These are phyloP conservation scores for Crenuchus spilurus DNA, from an alignment of 2,797 vertebrate genomes.

Conservation along the genomic window DNA sequence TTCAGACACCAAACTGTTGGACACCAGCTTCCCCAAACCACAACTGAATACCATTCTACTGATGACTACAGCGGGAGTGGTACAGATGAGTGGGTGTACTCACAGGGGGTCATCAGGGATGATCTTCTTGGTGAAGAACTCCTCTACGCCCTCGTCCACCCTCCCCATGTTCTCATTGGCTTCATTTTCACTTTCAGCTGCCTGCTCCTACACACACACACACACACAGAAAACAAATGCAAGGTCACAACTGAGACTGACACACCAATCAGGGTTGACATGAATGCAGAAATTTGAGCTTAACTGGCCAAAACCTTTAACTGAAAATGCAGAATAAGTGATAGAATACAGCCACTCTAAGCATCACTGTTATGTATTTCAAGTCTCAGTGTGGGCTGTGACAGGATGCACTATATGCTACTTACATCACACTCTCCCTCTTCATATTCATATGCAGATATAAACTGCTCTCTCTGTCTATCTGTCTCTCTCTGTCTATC, in stretches of 20 bases:
- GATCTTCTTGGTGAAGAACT: conserved; percentile 95
- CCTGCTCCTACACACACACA: conserved; percentile 76
- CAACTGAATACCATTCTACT: background rate
- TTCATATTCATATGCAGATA: background rate
- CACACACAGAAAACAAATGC: conserved; percentile 35
- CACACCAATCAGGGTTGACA: background rate
- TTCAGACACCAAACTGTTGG: background rate
- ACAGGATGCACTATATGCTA: background rate
- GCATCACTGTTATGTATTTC: background rate
- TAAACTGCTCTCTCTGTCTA: too few species aligned
- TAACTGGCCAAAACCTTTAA: background rate
- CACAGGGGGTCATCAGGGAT: conserved; percentile 86
- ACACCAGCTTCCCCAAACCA: background rate
- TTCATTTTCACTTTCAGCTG: conserved; percentile 82
- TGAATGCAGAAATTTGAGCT: conserved; percentile 19
- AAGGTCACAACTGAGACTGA: conserved; percentile 35
- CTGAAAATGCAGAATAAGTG: background rate
- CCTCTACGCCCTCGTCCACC: conserved; percentile 93
- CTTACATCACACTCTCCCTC: background rate
- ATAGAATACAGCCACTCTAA: background rate
- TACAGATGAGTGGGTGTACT: conserved; percentile 67
- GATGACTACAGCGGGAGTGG: background rate
- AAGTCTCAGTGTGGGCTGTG: background rate
- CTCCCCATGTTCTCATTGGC: conserved; percentile 85
- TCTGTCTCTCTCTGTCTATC: too few species aligned